phyloP scores from a whole-genome alignment of 53 echinoderm and acorn worm genomes.

The Luidia sarsii region DNA sequence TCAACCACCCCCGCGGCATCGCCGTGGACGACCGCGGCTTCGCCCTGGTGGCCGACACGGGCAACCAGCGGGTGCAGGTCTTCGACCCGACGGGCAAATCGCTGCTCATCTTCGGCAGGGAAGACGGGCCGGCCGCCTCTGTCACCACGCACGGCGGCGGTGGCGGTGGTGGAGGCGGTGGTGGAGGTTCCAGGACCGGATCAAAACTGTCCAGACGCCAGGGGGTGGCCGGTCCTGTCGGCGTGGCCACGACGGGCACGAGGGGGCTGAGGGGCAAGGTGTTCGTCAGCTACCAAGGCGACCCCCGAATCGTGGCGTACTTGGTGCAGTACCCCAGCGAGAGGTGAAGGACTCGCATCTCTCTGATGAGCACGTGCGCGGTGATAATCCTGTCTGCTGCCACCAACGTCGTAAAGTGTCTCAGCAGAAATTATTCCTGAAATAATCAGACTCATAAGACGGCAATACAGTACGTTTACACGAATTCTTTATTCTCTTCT shows the following conservation, averaged over 20 bases:
- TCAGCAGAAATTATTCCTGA: too few species aligned
- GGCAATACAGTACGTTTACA: too few species aligned
- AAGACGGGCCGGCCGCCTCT: conserved; percentile 23
- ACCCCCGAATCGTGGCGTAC: conserved; percentile 51
- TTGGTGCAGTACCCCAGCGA: conserved; percentile 48
- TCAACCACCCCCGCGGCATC: conserved; percentile 48
- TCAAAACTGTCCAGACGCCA: conserved; percentile 25
- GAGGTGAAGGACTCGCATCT: neutral
- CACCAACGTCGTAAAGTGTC: too few species aligned
- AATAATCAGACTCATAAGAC: too few species aligned
- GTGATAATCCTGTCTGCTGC: too few species aligned
- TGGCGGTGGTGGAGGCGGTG: too few species aligned
- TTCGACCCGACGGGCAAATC: conserved; percentile 54
- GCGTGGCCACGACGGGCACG: conserved; percentile 17
- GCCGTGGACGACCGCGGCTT: conserved; percentile 56
- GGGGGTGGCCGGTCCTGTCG: conserved; percentile 29
- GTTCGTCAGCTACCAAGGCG: conserved; percentile 58
- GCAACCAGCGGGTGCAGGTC: conserved; percentile 61
- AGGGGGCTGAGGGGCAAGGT: conserved; percentile 33
- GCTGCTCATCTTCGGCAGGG: conserved; percentile 42
- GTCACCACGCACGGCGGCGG: neutral
- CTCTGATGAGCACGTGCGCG: too few species aligned
- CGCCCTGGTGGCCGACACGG: conserved; percentile 54
- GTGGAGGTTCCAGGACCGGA: neutral
- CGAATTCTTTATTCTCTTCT: too few species aligned